Base-by-base conservation (phyloP, 1,140 invertebrate genomes). In the Drosophila bifasciata region DNA sequence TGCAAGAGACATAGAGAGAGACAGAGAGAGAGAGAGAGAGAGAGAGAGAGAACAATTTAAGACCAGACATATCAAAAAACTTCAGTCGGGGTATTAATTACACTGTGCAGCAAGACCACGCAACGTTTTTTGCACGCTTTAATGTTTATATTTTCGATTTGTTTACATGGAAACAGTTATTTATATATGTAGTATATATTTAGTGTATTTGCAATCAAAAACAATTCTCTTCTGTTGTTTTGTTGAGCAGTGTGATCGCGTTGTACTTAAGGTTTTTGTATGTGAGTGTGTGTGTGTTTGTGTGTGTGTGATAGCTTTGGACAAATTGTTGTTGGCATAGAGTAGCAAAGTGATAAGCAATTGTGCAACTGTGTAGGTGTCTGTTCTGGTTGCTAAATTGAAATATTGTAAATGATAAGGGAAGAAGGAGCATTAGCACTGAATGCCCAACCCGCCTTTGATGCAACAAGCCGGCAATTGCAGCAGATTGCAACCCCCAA, bases 401-500 rank as follows among this genome's bases (percentile, higher is more conserved):
- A 73, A 63, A 73, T 40, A 73, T 52, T 74, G 70, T 74, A 55
- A 72, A 40, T 46, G 70, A 74, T 74, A 74, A 74, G 58, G 70
- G 56, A 36, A 9, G 7, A 23, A 21, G 59, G 59, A 68, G 39
- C 32, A 36, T 62, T 52, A 15, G 68, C 72, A 73, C 36, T 73
- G 63, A 73, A 62, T 62, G 21, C 17, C 52, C 69, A 46, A 50
- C 57, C 17, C 23, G 52, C 52, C 46, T 63, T 50, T 46, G 59
- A 49, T 50, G 70, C 70, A 74, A 74, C 70, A 74, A 74, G 69
- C 70, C 70, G 70, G 70, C 51, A 36, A 56, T 23, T 45, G 17
- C 23, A n/a, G 40, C 19, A 28, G 28, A 16, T 25, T 43, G 64
- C 56, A 53, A 72, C 66, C 63, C 63, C 66, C 49, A 60, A 60